Evolutionary conservation across 2,113 vertebrate genomes (phyloP).

Genomic region (Protobothrops flavoviridis): DNA sequence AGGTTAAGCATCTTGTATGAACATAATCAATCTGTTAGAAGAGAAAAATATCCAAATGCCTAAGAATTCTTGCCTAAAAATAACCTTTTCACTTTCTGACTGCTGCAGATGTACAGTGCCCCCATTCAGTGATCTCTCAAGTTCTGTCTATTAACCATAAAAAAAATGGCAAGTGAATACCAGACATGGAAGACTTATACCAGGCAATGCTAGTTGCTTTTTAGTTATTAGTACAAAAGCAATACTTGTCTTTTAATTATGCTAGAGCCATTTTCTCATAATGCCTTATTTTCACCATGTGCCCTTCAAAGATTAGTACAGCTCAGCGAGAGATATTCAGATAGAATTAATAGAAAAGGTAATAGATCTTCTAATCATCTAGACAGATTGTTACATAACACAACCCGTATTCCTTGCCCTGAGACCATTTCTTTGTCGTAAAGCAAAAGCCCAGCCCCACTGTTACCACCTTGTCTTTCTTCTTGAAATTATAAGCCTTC

Average conservation of each 20-base stretch:
- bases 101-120: neutral
- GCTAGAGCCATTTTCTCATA: neutral
- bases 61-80: neutral
- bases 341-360: neutral
- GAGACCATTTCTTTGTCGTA: neutral
- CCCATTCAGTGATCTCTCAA: neutral
- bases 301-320: neutral
- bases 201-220: neutral
- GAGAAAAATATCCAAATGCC: neutral
- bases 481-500: neutral
- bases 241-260: neutral
- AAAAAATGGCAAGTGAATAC: neutral
- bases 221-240: neutral
- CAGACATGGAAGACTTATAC: no score
- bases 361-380: neutral
- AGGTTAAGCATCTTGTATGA: neutral
- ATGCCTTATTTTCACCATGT: neutral
- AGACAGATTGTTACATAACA: neutral
- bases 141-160: no score
- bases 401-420: neutral
- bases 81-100: neutral
- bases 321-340: neutral
- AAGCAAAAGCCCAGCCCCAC: neutral
- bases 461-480: neutral
- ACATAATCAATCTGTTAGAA: neutral